Percentiles rank a stretch among this genome's conserved stretches.
phyloP scores from a whole-genome alignment of 2,888 invertebrate species.

The Hemaris fuciformis region DNA sequence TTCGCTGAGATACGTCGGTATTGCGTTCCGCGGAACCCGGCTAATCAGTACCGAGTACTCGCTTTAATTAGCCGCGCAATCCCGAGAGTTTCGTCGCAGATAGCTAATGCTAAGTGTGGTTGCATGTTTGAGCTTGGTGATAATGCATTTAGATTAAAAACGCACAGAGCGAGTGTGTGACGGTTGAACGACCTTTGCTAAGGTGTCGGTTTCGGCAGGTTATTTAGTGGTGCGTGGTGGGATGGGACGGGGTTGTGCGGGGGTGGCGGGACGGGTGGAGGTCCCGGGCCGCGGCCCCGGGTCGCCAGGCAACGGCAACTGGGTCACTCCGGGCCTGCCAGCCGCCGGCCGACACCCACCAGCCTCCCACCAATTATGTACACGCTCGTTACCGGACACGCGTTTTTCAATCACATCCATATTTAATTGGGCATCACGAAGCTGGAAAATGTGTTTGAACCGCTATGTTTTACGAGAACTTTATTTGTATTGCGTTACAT shows the following conservation, averaged over 20 bases:
- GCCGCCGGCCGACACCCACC: constrained; percentile 18
- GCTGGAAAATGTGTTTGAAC: constrained; percentile 76
- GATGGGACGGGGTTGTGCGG: constrained; percentile 39
- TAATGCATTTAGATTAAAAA: constrained; percentile 42
- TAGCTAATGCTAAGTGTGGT: background rate
- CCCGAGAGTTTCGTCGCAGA: background rate
- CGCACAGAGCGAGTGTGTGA: constrained; percentile 56
- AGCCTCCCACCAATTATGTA: constrained; percentile 79
- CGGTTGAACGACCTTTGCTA: constrained; percentile 81
- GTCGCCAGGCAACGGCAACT: constrained; percentile 79
- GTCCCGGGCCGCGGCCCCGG: constrained; percentile 53
- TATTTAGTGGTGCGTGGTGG: constrained; percentile 65
- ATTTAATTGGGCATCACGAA: constrained; percentile 81
- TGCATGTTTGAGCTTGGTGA: background rate
- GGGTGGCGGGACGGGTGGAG: constrained; percentile 35
- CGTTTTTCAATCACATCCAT: constrained; percentile 82
- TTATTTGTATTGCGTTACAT: constrained; percentile 53
- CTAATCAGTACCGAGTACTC: background rate
- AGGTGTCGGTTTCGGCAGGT: constrained; percentile 81
- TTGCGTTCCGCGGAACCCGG: background rate
- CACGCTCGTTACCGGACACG: constrained; percentile 82
- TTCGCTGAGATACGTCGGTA: background rate
- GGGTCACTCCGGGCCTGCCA: constrained; percentile 77
- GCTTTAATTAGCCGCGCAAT: constrained; percentile 1
- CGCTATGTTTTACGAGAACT: constrained; percentile 69